phyloP scores from a whole-genome alignment of 2,113 vertebrate genomes.

The Misgurnus anguillicaudatus region DNA sequence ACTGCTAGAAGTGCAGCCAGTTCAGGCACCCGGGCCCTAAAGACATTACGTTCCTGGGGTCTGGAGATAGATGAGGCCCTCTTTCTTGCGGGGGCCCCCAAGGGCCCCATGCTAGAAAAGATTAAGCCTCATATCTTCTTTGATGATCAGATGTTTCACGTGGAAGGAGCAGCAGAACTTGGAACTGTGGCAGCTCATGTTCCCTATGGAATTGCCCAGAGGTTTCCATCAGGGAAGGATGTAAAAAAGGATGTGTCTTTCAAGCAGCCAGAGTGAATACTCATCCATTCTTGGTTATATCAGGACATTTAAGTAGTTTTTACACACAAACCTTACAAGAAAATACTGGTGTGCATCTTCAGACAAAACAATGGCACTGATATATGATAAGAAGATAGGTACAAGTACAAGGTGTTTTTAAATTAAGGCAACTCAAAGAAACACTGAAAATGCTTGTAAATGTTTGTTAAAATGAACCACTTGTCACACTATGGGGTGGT shows the following conservation, averaged over 20 bases:
- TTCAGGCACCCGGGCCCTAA: conserved; percentile 88
- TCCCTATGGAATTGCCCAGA: conserved; percentile 87
- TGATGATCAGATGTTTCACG: conserved; percentile 95
- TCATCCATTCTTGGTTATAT: not conserved
- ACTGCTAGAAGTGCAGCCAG: conserved; percentile 92
- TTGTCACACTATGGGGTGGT: too few relatives aligned
- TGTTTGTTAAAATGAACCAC: too few relatives aligned
- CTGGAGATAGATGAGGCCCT: conserved; percentile 92
- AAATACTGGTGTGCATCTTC: too few relatives aligned
- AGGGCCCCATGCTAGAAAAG: conserved; percentile 90
- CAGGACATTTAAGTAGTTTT: too few relatives aligned
- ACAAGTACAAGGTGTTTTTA: too few relatives aligned
- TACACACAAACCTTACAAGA: too few relatives aligned
- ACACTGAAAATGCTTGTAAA: too few relatives aligned
- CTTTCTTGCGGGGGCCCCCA: conserved; percentile 91
- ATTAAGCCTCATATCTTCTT: conserved; percentile 96
- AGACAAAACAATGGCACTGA: too few relatives aligned
- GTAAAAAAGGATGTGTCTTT: conserved; percentile 43
- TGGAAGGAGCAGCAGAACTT: conserved; percentile 89
- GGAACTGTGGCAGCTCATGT: conserved; percentile 91
- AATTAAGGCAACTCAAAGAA: too few relatives aligned
- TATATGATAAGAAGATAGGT: too few relatives aligned
- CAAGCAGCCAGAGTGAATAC: conserved; percentile 42
- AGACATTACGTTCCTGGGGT: conserved; percentile 92
- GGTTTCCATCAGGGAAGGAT: conserved; percentile 39